Evolutionary conservation across 2,888 invertebrate species (phyloP), one percentile per base, ranked within the genome.

Genomic region (Aphidoletes aphidimyza): DNA sequence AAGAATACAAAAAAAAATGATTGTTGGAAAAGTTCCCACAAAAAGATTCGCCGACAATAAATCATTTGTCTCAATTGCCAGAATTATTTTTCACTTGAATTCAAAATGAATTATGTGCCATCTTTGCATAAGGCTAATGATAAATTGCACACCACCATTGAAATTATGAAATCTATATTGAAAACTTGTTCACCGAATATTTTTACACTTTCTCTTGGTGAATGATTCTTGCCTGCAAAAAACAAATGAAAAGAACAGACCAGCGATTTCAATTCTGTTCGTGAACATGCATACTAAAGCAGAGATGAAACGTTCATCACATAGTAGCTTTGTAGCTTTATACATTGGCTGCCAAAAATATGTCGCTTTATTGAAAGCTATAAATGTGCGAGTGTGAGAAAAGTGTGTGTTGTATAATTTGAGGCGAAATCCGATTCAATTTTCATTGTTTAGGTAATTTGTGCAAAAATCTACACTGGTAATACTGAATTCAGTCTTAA

Each of bases 21-120:
- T 34, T 34, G 69, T 69, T 69, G 69, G 69, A 69, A 69, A 69
- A 69, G 19, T 69, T 69, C 69, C 69, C 69, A 69, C 34, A n/a
- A 81, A 81, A n/a, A 37, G 22, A 37, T 37, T 81, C 37, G n/a
- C 14, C 14, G 3, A 37, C 22, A 81, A 81, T 81, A 81, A 81
- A 81, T 81, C 81, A 81, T 81, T 22, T 81, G n/a, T 8, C n/a
- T 1, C 81, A 37, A 81, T 81, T 81, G 37, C n/a, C 37, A 37
- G 11, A 37, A 81, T 81, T 81, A 81, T 81, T 81, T 81, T 37
- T 0, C 81, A 81, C 81, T 81, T 54, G 54, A 54, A n/a, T 54
- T 81, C 81, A 81, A 81, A 19, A 81, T 81, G 81, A 81, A n/a
- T 37, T 81, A 81, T 81, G n/a, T n/a, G 30, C 19, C 9, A 11